Conservation (phyloP, 92 coral and sea anemone genomes). For the Epizoanthus illoricatus region DNA sequence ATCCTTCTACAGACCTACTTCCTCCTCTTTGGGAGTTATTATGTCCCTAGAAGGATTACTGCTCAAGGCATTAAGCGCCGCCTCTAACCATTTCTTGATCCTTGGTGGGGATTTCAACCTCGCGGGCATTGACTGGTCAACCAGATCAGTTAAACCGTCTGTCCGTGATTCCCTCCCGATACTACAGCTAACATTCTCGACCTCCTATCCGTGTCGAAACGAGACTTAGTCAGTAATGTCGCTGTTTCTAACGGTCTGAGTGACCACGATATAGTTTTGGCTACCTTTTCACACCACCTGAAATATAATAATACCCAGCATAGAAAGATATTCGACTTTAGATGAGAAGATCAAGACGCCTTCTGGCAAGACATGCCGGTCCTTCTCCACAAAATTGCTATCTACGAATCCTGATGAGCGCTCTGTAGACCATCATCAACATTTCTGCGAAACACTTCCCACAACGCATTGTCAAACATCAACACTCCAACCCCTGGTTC, state of each 20-base stretch:
- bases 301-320: slow-evolving; percentile 14
- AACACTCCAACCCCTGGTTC: slow-evolving; percentile 12
- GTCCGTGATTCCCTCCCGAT: not conserved
- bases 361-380: not conserved
- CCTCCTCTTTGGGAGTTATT: not conserved
- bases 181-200: not conserved
- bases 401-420: not conserved
- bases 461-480: not conserved
- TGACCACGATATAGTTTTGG: slow-evolving; percentile 15
- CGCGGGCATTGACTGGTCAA: slow-evolving; percentile 6
- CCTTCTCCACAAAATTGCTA: not conserved
- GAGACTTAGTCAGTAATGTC: not conserved
- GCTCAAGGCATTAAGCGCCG: slow-evolving; percentile 1
- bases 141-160: not conserved
- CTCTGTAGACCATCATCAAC: not conserved
- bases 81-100: not conserved
- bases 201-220: not conserved
- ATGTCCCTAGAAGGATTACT: not conserved
- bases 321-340: slow-evolving; percentile 17
- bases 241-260: not conserved
- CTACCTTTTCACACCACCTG: slow-evolving; percentile 27
- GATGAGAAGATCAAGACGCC: slow-evolving; percentile 11
- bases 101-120: slow-evolving; percentile 7
- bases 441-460: slow-evolving; percentile 9
- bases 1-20: not conserved